Base-by-base conservation (phyloP, 2,113 vertebrate genomes). In the Psephotus haematonotus region DNA sequence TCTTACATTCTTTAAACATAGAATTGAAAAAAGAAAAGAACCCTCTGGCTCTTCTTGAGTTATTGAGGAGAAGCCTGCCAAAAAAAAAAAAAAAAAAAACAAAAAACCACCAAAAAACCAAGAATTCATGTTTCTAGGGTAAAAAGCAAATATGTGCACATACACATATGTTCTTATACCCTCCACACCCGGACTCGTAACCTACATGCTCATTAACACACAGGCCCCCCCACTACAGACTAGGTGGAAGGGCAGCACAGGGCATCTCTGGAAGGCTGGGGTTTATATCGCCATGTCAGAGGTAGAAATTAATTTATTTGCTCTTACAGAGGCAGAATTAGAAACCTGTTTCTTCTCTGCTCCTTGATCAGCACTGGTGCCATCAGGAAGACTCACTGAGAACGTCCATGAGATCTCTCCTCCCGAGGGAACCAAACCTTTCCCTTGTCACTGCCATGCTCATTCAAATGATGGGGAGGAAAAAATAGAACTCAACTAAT, bases 181-280 rank as follows among this genome's bases (percentile, higher is more conserved):
- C 63, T 33, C 41, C 39, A 22, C 41, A 55, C 31, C 27, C n/a
- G 10, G 14, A 52, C 10, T 1, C 60, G 15, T 5, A 9, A 65
- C 11, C 33, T 53, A 16, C 41, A 20, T 0, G 0, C 2, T 9
- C 1, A 17, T 64, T 18, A 39, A 68, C 77, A 41, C 1, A 3
- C 72, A 88, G n/a, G 25, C 25, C 12, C 28, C 28, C 43, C 17
- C 1, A 2, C 11, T 19, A 9, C 1, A 0, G 5, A 1, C 52
- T 6, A 2, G 3, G 27, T 16, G 69, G 65, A 74, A 11, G 12
- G 67, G 77, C 6, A 70, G 49, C 53, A 82, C 41, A 62, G 28
- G 31, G 12, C 1, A 0, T 29, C 62, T 57, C 89, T 67, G 86
- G n/a, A 57, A 46, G 13, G 69, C 8, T 77, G 49, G 44, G 50